phyloP scores from a whole-genome alignment of 2,888 invertebrate species.

The Polia nebulosa region DNA sequence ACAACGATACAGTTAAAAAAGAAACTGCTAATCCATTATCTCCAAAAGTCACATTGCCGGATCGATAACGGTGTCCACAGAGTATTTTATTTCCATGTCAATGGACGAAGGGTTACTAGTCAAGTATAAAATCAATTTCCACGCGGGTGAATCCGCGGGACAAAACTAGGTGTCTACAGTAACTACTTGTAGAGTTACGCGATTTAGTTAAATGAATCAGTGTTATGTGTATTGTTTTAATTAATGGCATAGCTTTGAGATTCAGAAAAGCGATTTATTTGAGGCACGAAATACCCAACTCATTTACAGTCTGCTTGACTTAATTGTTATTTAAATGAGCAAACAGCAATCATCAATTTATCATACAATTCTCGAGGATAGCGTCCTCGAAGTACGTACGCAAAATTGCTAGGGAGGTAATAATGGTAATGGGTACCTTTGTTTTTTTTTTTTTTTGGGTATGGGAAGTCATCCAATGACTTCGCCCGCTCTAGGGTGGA shows the following conservation, averaged over 20 bases:
- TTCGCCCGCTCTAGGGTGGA: too few relatives aligned
- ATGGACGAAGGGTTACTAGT: conserved; percentile 34
- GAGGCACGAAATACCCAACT: neutral
- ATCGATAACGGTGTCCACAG: conserved; percentile 17
- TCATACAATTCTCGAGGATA: neutral
- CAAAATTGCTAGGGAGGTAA: too few relatives aligned
- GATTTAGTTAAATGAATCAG: neutral
- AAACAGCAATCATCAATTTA: neutral
- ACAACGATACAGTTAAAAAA: neutral
- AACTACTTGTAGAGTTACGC: neutral
- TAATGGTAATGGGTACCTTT: too few relatives aligned
- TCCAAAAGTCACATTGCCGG: conserved; percentile 1
- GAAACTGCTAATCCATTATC: neutral
- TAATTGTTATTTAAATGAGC: conserved; percentile 16
- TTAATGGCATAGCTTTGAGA: conserved; percentile 11
- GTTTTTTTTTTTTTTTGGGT: too few relatives aligned
- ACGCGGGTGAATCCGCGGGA: conserved; percentile 14
- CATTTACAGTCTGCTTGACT: neutral
- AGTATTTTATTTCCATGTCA: conserved; percentile 35
- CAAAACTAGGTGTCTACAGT: neutral
- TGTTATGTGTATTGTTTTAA: neutral
- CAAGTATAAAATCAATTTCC: conserved; percentile 52
- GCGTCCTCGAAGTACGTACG: too few relatives aligned
- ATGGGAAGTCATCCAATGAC: too few relatives aligned
- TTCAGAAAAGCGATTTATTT: conserved; percentile 10